Evolutionary conservation across 2,113 vertebrate genomes (phyloP).

Genomic region (Myocastor coypus): DNA sequence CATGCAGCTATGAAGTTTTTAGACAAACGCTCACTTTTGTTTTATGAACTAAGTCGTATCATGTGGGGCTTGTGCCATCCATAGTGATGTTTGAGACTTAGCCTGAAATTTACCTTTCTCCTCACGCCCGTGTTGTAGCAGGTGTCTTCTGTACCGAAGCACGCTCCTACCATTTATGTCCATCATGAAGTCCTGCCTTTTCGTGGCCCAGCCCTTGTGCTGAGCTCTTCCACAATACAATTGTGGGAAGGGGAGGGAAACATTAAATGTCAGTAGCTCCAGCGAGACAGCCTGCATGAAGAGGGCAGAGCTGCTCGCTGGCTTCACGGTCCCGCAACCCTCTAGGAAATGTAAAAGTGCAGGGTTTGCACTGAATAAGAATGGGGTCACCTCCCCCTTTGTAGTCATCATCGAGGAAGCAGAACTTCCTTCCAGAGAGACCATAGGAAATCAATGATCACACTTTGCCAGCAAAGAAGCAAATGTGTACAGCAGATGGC

Average conservation of each 20-base stretch:
- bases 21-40: not conserved
- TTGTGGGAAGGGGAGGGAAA: constrained; percentile 65
- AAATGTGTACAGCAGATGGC: constrained; percentile 85
- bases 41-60: constrained; percentile 16
- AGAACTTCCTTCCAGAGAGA: constrained; percentile 92
- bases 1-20: not conserved
- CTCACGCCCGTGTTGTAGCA: not conserved
- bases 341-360: constrained; percentile 86
- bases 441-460: constrained; percentile 95
- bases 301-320: constrained; percentile 80
- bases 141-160: constrained; percentile 23
- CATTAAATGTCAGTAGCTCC: constrained; percentile 78
- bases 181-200: constrained; percentile 70
- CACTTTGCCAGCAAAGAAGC: constrained; percentile 88
- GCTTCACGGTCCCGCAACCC: constrained; percentile 79
- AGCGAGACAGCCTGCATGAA: constrained; percentile 70
- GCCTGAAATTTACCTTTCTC: not conserved
- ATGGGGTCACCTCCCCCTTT: constrained; percentile 93
- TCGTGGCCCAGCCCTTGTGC: constrained; percentile 55
- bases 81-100: not conserved
- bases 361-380: constrained; percentile 89
- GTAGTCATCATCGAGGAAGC: constrained; percentile 92
- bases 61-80: not conserved
- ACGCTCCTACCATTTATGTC: constrained; percentile 69
- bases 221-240: constrained; percentile 69